Evolutionary conservation across 2,113 vertebrate genomes (phyloP), one percentile per base, ranked within the genome.

Genomic region (Chaetorhynchus papuensis): DNA sequence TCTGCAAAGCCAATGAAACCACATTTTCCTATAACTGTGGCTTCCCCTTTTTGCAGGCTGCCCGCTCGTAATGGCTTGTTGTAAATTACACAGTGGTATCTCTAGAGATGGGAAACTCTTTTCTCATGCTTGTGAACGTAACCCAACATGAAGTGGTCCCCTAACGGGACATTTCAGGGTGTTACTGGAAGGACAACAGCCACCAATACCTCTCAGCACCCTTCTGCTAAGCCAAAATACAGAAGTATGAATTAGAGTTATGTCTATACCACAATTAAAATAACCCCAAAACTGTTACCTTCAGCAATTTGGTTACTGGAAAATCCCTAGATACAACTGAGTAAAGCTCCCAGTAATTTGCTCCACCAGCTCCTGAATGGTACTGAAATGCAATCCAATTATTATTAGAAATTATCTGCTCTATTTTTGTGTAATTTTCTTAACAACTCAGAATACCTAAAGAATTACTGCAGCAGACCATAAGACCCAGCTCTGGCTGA

Each of bases 1-100:
- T 93, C 79, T 94, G 96, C 95, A 94, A 93, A 93, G 88, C 88
- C 92, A 86, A 74, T 9, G 79, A 86, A 97, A 93, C 93, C 92
- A 77, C 94, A 81, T 93, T 96, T 96, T 96, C 93, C 88, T 92
- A 88, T 92, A 93, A 90, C 80, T 1, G 68, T 59, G 90, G 59
- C 94, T 97, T 94, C 94, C 83, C 24, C 52, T 87, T 97, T 94
- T 72, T 75, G 68, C 47, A 60, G 4, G 5, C 53, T 52, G 60
- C 85, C 44, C 44, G 0, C 66, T 69, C 7, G 9, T n/a, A 91
- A 37, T 54, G 66, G 70, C 75, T 83, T 39, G 45, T 45, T 82
- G 82, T 80, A 92, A 93, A 83, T 60, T 31, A 63, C 33, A 20
- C 7, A 10, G 78, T 77, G 68, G 41, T 63, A 44, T 94, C 71